Conservation (phyloP, 2,888 invertebrate species). For the Limnephilus rhombicus region DNA sequence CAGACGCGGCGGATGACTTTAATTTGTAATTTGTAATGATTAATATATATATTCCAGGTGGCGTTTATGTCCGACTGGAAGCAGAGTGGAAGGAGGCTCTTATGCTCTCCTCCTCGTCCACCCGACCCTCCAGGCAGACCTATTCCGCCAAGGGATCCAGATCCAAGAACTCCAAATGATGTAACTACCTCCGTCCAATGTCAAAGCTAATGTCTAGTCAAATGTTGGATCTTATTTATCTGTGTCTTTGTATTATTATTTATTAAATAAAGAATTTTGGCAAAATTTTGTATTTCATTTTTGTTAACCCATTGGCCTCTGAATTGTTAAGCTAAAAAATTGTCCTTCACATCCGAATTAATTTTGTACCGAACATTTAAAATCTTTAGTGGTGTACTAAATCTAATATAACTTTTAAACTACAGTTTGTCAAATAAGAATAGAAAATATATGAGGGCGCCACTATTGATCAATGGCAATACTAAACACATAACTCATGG, state of each 20-base stretch:
- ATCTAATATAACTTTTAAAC: no score
- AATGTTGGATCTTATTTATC: background rate
- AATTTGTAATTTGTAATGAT: no score
- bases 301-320: no score
- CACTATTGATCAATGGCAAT: no score
- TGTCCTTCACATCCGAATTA: no score
- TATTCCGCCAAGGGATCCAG: constrained; percentile 67
- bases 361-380: no score
- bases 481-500: no score
- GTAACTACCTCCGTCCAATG: background rate
- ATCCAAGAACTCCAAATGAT: constrained; percentile 53
- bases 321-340: no score
- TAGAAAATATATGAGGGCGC: no score
- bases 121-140: constrained; percentile 69
- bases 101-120: constrained; percentile 68
- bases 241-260: background rate
- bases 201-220: background rate
- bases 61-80: constrained; percentile 86
- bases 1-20: no score
- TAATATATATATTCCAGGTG: constrained; percentile 74
- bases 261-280: background rate
- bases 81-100: constrained; percentile 85
- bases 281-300: background rate
- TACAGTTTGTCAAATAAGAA: no score
- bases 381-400: no score